Percentiles rank a stretch among this genome's conserved stretches.
Conservation (phyloP, 2,113 vertebrate genomes). For the Conger conger region DNA sequence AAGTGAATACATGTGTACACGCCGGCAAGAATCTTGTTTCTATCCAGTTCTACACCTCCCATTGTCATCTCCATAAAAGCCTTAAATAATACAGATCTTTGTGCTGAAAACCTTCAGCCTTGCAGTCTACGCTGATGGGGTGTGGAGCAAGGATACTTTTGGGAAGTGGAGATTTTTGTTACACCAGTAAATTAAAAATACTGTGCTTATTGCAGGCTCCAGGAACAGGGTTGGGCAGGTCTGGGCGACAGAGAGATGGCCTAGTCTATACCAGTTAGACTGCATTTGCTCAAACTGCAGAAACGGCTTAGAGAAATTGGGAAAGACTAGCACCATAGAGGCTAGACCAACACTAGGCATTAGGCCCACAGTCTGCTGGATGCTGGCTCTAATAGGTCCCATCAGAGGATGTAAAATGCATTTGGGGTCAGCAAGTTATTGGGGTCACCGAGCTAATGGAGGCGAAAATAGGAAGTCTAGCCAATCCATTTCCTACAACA, state of each 20-base stretch:
- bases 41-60: background rate
- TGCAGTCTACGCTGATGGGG: background rate
- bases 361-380: background rate
- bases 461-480: background rate
- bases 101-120: background rate
- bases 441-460: conserved; percentile 43
- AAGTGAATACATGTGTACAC: background rate
- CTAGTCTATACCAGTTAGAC: background rate
- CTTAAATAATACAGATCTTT: background rate
- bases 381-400: background rate
- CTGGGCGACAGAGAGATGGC: background rate
- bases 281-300: background rate
- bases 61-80: background rate
- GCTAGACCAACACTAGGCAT: background rate
- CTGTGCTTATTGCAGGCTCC: too few species aligned
- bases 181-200: too few species aligned
- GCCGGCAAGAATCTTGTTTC: background rate
- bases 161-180: background rate
- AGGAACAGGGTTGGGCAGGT: background rate
- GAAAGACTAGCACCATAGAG: background rate
- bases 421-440: conserved; percentile 35
- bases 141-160: background rate
- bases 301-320: background rate
- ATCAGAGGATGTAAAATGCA: conserved; percentile 17
- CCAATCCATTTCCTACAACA: background rate